Evolutionary conservation across 2,888 invertebrate species (phyloP), one percentile per base, ranked within the genome.

Genomic region (Xylota sylvarum): DNA sequence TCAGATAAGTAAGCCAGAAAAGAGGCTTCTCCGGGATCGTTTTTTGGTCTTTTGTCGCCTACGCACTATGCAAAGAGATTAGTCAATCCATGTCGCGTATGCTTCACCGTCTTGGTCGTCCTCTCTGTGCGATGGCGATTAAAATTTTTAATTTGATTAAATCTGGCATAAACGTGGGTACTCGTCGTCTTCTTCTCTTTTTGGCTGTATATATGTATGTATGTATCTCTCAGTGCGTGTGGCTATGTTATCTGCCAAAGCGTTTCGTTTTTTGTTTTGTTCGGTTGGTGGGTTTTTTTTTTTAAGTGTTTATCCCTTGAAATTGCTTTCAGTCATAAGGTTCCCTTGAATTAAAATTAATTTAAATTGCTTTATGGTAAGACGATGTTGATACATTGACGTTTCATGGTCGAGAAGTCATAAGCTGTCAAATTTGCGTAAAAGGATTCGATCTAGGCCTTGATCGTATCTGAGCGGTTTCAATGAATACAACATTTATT

Each of bases 131-230:
- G 72, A 73, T 80, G 72, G 72, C 72, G 79, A 80, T 80, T 80
- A 80, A 80, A 72, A 72, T 79, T 79, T 37, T 79, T 79, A 79
- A 79, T 80, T 80, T 80, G 72, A 80, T 73, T 80, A 73, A 80
- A 80, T 80, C 79, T 65, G 65, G 79, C 79, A 72, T 73, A 72
- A 80, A 80, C 72, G 79, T 80, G 72, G 79, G 79, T 80, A 80
- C 79, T 65, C 65, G 65, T 72, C 23, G 79, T 80, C 73, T 65
- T 65, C 65, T 50, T 72, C 23, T 62, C 58, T 56, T 65, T 73
- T 65, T 48, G 72, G 46, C 17, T 37, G 19, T 48, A 10, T 69
- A 14, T 62, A 19, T 2, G 32, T 32, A 32, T 48, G 32, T 55
- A 77, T 60, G n/a, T n/a, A n/a, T n/a, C n/a, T n/a, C n/a, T n/a